Percentiles rank a stretch among this genome's conserved stretches.
Conservation (phyloP, 2,113 vertebrate species). For the Nerophis lumbriciformis region DNA sequence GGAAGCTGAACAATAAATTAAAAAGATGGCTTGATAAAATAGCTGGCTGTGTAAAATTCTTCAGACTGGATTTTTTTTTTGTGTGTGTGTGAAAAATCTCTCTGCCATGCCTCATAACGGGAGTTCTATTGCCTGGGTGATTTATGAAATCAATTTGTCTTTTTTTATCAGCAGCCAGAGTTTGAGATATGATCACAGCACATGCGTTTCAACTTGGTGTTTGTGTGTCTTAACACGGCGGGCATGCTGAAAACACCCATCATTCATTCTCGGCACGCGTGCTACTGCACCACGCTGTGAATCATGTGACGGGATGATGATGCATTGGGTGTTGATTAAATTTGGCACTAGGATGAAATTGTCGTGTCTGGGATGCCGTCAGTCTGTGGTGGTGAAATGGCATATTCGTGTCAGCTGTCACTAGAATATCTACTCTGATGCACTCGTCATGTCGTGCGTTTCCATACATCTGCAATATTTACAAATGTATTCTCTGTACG, state of each 20-base stretch:
- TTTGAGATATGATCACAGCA: constrained; percentile 59
- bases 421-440: constrained; percentile 9
- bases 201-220: constrained; percentile 38
- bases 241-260: constrained; percentile 29
- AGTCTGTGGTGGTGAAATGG: constrained; percentile 16
- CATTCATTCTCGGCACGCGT: constrained; percentile 19
- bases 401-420: constrained; percentile 33
- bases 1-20: constrained; percentile 58
- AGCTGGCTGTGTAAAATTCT: constrained; percentile 54
- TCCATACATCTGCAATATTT: constrained; percentile 12
- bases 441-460: constrained; percentile 10
- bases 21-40: constrained; percentile 69
- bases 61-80: constrained; percentile 39
- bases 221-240: constrained; percentile 11
- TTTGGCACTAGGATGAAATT: constrained; percentile 28
- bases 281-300: constrained; percentile 29
- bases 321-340: constrained; percentile 37
- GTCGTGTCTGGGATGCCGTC: constrained; percentile 1
- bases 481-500: neutral
- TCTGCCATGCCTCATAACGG: constrained; percentile 44
- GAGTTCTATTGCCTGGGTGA: constrained; percentile 57
- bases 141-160: constrained; percentile 72
- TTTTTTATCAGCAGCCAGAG: constrained; percentile 60
- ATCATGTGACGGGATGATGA: constrained; percentile 15
- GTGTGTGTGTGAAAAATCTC: constrained; percentile 37